Conservation (phyloP, 2,113 vertebrate genomes). For the Embiotoca jacksoni region DNA sequence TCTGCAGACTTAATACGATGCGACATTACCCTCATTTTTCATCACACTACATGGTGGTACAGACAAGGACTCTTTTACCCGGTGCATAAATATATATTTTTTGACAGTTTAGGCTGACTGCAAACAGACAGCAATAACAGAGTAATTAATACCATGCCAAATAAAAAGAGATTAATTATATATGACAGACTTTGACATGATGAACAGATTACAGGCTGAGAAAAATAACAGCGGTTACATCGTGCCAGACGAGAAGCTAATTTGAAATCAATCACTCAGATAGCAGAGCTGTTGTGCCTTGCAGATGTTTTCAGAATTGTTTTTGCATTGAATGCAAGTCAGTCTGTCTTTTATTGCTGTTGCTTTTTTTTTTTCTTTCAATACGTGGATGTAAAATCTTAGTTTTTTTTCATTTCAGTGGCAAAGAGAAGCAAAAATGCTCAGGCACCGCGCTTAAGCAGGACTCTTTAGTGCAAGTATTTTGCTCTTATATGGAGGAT, state of each 20-base stretch:
- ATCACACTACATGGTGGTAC: conserved; percentile 23
- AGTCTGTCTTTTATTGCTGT: not conserved
- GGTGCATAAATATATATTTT: conserved; percentile 22
- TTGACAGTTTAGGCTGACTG: conserved; percentile 33
- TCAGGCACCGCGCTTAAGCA: not conserved
- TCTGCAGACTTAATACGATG: conserved; percentile 24
- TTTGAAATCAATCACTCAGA: conserved; percentile 31
- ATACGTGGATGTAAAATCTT: not conserved
- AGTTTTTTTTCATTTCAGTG: not conserved
- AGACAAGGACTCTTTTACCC: conserved; percentile 5
- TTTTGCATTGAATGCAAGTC: not conserved
- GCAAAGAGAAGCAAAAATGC: not conserved
- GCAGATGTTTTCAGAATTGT: conserved; percentile 32
- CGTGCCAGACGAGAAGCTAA: conserved; percentile 33
- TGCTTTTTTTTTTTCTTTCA: too few relatives aligned
- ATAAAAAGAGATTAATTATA: conserved; percentile 29
- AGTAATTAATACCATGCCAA: conserved; percentile 26
- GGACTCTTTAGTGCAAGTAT: too few relatives aligned
- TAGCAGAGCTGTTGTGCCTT: conserved; percentile 19
- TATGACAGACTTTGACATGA: conserved; percentile 28
- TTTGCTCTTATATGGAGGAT: too few relatives aligned
- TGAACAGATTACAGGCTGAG: conserved; percentile 43
- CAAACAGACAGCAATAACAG: conserved; percentile 40
- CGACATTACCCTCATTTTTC: conserved; percentile 16
- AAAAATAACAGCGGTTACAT: conserved; percentile 38